A percentile compares a stretch with the other conserved stretches of the same genome.
phyloP scores from a whole-genome alignment of 1,140 invertebrate genomes.

The Reticulitermes speratus region DNA sequence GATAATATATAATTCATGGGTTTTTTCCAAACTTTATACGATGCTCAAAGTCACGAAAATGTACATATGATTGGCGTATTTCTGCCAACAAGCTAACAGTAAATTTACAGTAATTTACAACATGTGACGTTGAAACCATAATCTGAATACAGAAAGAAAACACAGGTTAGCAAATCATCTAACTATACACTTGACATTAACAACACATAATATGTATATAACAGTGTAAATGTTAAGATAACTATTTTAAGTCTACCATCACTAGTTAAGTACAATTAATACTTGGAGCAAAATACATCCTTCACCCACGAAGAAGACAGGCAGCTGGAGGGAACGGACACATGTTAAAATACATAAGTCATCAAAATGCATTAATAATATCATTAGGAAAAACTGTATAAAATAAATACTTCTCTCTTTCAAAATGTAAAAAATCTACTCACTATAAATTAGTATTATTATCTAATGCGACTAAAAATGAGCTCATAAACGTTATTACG shows the following conservation, averaged over 20 bases:
- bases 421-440: not conserved
- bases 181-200: not conserved
- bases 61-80: not conserved
- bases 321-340: constrained; percentile 24
- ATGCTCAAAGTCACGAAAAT: not conserved
- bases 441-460: not conserved
- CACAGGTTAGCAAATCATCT: constrained; percentile 14
- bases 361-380: constrained; percentile 30
- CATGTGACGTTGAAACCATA: constrained; percentile 21
- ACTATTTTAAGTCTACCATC: constrained; percentile 4
- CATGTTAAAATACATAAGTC: constrained; percentile 10
- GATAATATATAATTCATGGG: not conserved
- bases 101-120: constrained; percentile 24
- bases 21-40: not conserved
- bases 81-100: not conserved
- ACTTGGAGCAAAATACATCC: not conserved
- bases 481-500: not conserved
- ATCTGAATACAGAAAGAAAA: constrained; percentile 24
- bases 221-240: not conserved
- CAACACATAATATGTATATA: not conserved
- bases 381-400: constrained; percentile 23
- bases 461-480: not conserved
- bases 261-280: constrained; percentile 23
- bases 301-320: constrained; percentile 29
- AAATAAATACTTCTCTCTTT: constrained; percentile 27